A percentile compares a stretch with the other conserved stretches of the same genome.
Evolutionary conservation across 2,888 invertebrate species (phyloP).

Genomic region (Patella pellucida): DNA sequence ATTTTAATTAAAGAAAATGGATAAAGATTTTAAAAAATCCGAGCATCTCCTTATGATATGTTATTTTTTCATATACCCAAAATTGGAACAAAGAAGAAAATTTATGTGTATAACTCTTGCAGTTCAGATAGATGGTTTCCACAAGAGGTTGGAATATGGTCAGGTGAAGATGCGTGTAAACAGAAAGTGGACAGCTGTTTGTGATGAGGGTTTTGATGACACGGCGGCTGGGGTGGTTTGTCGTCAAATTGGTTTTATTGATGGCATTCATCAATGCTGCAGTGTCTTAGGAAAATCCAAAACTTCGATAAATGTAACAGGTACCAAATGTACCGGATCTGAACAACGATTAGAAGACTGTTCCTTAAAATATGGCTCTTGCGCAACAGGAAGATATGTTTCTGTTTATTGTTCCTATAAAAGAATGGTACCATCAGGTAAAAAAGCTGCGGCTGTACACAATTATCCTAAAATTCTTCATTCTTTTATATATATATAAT

Average conservation of each 20-base stretch:
- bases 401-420: slow-evolving; percentile 20
- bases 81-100: background rate
- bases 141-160: slow-evolving; percentile 45
- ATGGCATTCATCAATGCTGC: slow-evolving; percentile 51
- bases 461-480: no score
- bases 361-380: background rate
- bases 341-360: no score
- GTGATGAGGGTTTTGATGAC: slow-evolving; percentile 82
- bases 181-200: slow-evolving; percentile 80
- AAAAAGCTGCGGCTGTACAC: no score
- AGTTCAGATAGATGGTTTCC: slow-evolving; percentile 48
- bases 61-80: no score
- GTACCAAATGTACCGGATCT: slow-evolving; percentile 26
- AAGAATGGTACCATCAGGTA: background rate
- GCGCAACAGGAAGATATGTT: slow-evolving; percentile 17
- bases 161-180: slow-evolving; percentile 51
- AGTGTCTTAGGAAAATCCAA: slow-evolving; percentile 40
- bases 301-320: slow-evolving; percentile 25
- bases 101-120: slow-evolving; percentile 22
- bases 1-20: no score
- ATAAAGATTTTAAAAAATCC: no score
- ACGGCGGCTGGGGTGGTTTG: slow-evolving; percentile 80
- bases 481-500: no score
- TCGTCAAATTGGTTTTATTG: slow-evolving; percentile 77
- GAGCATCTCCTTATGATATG: no score